Conservation (phyloP, 2,888 invertebrate genomes). For the Sinelater perroti region DNA sequence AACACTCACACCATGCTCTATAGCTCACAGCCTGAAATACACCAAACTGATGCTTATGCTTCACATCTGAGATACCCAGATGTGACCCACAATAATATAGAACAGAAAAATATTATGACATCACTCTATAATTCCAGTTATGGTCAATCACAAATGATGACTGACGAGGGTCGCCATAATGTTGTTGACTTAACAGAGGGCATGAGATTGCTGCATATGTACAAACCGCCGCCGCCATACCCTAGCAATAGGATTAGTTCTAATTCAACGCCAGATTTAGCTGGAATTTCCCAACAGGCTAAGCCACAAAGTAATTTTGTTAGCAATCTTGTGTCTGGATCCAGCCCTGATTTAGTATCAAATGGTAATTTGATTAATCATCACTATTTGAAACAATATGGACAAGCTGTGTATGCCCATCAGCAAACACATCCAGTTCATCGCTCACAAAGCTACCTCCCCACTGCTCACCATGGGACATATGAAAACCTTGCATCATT, state of each 20-base stretch:
- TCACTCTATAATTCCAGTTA: constrained; percentile 45
- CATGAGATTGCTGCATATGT: constrained; percentile 71
- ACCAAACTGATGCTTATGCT: constrained; percentile 62
- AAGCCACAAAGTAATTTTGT: constrained; percentile 55
- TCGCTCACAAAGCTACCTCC: constrained; percentile 58
- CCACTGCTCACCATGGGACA: constrained; percentile 69
- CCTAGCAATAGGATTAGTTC: constrained; percentile 80
- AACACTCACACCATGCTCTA: constrained; percentile 61
- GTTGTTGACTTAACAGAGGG: constrained; percentile 61
- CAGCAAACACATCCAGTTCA: constrained; percentile 55
- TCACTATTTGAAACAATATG: constrained; percentile 52
- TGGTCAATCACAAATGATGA: constrained; percentile 50
- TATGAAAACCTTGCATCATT: constrained; percentile 76
- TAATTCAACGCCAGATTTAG: constrained; percentile 85
- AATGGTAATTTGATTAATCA: constrained; percentile 70
- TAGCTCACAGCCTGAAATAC: constrained; percentile 81
- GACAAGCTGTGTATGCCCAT: constrained; percentile 47
- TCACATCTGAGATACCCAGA: constrained; percentile 69
- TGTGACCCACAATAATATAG: constrained; percentile 67
- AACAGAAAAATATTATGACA: constrained; percentile 49
- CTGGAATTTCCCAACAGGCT: constrained; percentile 70
- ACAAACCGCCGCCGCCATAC: constrained; percentile 88
- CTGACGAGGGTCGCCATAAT: constrained; percentile 45
- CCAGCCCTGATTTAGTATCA: constrained; percentile 81
- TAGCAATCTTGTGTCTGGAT: constrained; percentile 72